Percentiles rank a stretch among this genome's conserved stretches.
phyloP scores from a whole-genome alignment of 1,140 invertebrate species.

The Heliothis subflexa region DNA sequence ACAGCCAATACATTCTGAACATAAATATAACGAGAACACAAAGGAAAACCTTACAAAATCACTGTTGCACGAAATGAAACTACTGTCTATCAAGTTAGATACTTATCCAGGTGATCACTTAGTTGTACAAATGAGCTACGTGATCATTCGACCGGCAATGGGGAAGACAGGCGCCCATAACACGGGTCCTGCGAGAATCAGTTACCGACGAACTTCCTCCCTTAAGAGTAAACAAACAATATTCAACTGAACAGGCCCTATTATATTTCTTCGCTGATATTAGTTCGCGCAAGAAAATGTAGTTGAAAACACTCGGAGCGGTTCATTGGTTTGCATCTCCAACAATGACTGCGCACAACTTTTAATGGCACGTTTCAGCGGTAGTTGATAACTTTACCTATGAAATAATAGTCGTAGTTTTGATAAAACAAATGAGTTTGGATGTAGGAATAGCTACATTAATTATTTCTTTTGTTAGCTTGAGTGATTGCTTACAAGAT shows the following conservation, averaged over 20 bases:
- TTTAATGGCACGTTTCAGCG: conserved; percentile 18
- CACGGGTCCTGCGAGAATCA: neutral
- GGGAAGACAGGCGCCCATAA: neutral
- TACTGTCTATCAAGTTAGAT: conserved; percentile 1
- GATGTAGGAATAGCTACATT: too few relatives aligned
- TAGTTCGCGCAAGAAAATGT: conserved; percentile 25
- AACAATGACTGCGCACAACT: conserved; percentile 19
- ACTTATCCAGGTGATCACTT: conserved; percentile 33
- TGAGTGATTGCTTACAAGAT: conserved; percentile 3
- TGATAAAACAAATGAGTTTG: too few relatives aligned
- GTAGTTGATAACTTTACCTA: conserved; percentile 13
- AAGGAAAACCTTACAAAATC: neutral
- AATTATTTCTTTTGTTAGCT: neutral
- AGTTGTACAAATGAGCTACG: conserved; percentile 27
- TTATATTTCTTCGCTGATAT: conserved; percentile 21
- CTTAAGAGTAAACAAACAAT: conserved; percentile 9
- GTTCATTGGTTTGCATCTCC: conserved; percentile 23
- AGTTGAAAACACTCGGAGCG: conserved; percentile 9
- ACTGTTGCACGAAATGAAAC: neutral
- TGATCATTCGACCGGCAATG: conserved; percentile 34
- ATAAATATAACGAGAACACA: neutral
- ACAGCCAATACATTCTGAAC: too few relatives aligned
- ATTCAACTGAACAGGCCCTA: neutral
- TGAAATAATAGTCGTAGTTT: conserved; percentile 14
- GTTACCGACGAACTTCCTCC: neutral